Percentiles rank a stretch among this genome's conserved stretches.
These are phyloP conservation scores for Tragelaphus strepsiceros DNA, from an alignment of 2,113 vertebrate genomes.

Conservation along the genomic window DNA sequence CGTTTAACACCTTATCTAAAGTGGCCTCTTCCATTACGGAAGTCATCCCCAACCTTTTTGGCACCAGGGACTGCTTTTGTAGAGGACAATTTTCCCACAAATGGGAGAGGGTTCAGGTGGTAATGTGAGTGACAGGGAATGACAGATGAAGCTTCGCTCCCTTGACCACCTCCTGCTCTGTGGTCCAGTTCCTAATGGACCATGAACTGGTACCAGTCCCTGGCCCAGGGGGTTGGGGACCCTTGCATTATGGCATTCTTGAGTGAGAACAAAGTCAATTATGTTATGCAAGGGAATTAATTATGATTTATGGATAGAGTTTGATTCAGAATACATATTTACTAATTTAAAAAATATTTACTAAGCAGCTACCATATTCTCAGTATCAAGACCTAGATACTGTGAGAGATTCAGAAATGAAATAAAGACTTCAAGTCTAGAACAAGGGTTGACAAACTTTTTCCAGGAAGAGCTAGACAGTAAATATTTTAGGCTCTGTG, in stretches of 20 bases:
- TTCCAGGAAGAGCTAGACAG: not conserved
- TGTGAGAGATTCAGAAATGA: not conserved
- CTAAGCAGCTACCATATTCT: not conserved
- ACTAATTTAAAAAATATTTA: not conserved
- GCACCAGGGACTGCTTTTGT: not conserved
- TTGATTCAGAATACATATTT: conserved; percentile 26
- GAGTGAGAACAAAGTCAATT: not conserved
- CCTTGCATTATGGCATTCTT: not conserved
- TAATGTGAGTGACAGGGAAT: not conserved
- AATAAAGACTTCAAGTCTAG: not conserved
- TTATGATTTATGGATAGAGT: not conserved
- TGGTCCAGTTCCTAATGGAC: not conserved
- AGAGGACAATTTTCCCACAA: not conserved
- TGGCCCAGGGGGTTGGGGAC: not conserved
- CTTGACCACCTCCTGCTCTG: not conserved
- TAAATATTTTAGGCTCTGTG: not conserved
- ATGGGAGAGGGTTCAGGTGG: not conserved
- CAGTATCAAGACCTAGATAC: not conserved
- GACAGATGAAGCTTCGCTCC: not conserved
- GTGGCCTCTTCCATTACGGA: not conserved
- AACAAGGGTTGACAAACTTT: not conserved
- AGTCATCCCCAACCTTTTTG: not conserved
- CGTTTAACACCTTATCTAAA: not conserved
- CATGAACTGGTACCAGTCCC: not conserved
- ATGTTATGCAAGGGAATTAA: not conserved